phyloP scores from a whole-genome alignment of 2,888 invertebrate species.

The Troglohyphantes excavatus region DNA sequence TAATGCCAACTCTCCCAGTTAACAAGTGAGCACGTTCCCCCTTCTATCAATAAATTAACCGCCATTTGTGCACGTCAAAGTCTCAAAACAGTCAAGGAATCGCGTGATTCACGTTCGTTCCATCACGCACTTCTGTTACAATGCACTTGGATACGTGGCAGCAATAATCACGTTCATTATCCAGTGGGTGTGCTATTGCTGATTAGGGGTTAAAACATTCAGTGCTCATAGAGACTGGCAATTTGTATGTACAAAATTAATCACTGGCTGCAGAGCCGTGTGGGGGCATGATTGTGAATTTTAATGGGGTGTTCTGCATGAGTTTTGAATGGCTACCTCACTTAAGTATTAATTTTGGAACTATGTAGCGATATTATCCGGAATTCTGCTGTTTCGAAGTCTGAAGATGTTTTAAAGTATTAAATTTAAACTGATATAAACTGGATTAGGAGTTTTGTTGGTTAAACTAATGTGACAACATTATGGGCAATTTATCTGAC shows the following conservation, averaged over 20 bases:
- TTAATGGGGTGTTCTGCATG: not conserved
- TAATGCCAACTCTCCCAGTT: not conserved
- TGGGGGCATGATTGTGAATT: not conserved
- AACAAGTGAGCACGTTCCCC: constrained; percentile 38
- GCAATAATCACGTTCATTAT: constrained; percentile 38
- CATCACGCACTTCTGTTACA: not conserved
- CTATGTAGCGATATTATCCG: too few species aligned
- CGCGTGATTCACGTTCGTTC: not conserved
- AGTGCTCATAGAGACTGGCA: constrained; percentile 10
- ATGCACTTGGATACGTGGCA: constrained; percentile 26
- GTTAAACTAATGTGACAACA: too few species aligned
- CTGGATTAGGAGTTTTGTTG: too few species aligned
- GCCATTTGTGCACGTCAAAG: constrained; percentile 8
- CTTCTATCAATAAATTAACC: constrained; percentile 30
- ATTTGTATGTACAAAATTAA: constrained; percentile 44
- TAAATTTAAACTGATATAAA: too few species aligned
- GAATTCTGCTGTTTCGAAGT: too few species aligned
- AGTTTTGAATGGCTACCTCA: too few species aligned
- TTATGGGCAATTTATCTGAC: too few species aligned
- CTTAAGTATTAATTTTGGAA: too few species aligned
- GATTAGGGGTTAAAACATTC: constrained; percentile 57
- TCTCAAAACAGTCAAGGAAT: not conserved
- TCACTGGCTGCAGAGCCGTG: not conserved
- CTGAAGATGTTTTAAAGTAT: too few species aligned
- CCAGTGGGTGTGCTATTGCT: constrained; percentile 28